These are phyloP conservation scores for Carterocephalus palaemon DNA, from an alignment of 2,888 invertebrate genomes.

Conservation along the genomic window DNA sequence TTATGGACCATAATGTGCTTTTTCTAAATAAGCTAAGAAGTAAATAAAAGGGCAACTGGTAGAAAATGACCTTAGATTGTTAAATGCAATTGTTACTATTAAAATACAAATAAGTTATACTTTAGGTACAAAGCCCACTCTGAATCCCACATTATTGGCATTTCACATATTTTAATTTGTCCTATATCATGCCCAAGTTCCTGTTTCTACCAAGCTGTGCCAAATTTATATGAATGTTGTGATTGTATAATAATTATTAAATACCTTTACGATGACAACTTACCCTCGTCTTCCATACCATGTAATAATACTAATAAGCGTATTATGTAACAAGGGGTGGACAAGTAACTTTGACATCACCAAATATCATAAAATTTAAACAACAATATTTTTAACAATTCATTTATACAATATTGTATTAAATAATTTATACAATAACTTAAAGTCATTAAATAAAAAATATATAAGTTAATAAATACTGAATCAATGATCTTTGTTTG, in stretches of 20 bases:
- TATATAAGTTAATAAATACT: conserved; percentile 70
- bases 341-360: conserved; percentile 27
- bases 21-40: conserved; percentile 1
- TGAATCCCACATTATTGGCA: conserved; percentile 9
- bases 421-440: conserved; percentile 71
- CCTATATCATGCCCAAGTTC: conserved; percentile 37
- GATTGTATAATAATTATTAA: conserved; percentile 37
- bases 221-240: conserved; percentile 53
- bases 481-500: conserved; percentile 48
- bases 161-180: conserved; percentile 9
- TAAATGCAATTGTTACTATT: conserved; percentile 1
- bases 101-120: conserved; percentile 9
- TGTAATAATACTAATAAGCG: conserved; percentile 44
- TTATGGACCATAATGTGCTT: conserved; percentile 24
- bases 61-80: conserved; percentile 3
- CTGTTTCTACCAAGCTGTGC: conserved; percentile 69
- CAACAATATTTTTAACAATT: conserved; percentile 41
- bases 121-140: conserved; percentile 5
- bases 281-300: conserved; percentile 72
- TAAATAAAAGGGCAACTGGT: conserved; percentile 12
- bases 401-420: conserved; percentile 68
- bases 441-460: conserved; percentile 59
- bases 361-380: conserved; percentile 50
- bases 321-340: conserved; percentile 35
- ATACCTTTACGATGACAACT: conserved; percentile 44